Conservation (phyloP, 2,797 vertebrate genomes). For the Rhabdomys pumilio region DNA sequence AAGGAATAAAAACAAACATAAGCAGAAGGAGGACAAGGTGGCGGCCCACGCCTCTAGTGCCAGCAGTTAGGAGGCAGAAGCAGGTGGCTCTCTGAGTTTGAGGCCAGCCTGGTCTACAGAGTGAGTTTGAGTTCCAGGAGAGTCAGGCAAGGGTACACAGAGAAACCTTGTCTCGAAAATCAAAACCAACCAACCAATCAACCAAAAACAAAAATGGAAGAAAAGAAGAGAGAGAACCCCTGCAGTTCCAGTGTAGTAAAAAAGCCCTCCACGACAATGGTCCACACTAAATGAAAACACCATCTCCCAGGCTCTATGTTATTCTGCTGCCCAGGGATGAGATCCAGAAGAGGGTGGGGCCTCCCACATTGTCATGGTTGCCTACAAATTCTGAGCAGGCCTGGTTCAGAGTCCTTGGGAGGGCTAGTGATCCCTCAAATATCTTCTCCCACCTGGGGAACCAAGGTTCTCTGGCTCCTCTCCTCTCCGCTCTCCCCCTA, state of each 20-base stretch:
- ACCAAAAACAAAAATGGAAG: not conserved
- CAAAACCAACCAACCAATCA: not conserved
- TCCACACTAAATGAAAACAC: not conserved
- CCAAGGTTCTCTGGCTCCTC: not conserved
- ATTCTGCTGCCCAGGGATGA: not conserved
- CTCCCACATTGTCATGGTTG: not conserved
- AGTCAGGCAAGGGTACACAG: not conserved
- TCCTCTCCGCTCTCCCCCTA: not conserved
- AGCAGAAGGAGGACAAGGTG: not conserved
- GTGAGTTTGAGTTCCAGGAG: not conserved
- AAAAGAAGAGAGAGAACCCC: not conserved
- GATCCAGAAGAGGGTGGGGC: not conserved
- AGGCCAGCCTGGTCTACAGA: not conserved
- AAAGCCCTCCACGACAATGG: not conserved
- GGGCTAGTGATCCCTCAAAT: not conserved
- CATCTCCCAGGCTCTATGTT: not conserved
- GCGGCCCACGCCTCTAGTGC: not conserved
- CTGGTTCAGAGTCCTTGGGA: not conserved
- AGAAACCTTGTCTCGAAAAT: not conserved
- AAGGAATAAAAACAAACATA: not conserved
- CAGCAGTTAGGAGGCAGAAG: not conserved
- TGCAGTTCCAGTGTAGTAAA: not conserved
- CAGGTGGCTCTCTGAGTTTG: not conserved
- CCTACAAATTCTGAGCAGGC: not conserved
- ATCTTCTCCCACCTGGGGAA: not conserved